Conservation (phyloP, 2,113 vertebrate genomes). For the Bubalus kerabau region DNA sequence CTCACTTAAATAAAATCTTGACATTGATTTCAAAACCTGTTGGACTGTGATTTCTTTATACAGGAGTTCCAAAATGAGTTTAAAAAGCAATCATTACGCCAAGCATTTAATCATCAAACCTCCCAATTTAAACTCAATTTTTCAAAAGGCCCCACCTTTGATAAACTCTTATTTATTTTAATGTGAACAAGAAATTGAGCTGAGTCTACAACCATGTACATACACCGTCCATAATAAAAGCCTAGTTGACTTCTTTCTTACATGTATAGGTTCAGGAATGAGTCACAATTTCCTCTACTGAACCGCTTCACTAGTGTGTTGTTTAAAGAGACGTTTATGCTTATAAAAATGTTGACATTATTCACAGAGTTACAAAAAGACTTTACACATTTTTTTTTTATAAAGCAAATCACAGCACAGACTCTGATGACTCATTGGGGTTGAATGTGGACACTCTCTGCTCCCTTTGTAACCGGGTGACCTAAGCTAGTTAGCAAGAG, state of each 20-base stretch:
- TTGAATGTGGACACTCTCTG: fast-evolving
- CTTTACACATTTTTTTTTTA: neutral
- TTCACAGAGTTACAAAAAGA: neutral
- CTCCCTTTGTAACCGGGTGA: fast-evolving
- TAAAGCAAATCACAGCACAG: neutral
- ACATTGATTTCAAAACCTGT: too few relatives aligned
- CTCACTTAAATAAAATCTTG: neutral
- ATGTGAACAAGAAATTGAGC: fast-evolving
- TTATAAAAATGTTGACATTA: neutral
- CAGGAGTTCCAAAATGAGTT: neutral
- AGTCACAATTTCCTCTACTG: neutral
- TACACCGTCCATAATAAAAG: neutral
- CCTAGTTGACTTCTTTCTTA: neutral
- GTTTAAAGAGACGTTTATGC: neutral
- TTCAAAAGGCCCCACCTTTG: neutral
- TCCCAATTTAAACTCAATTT: neutral
- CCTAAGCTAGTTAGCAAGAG: fast-evolving
- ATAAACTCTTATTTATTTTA: neutral
- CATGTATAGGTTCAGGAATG: neutral
- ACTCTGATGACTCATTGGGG: fast-evolving
- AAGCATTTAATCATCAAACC: neutral
- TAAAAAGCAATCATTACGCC: too few relatives aligned
- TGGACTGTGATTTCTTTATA: too few relatives aligned
- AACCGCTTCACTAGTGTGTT: neutral
- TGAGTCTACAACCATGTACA: neutral